Conservation (phyloP, 53 echinoderm and acorn worm species). For the Patiria pectinifera region DNA sequence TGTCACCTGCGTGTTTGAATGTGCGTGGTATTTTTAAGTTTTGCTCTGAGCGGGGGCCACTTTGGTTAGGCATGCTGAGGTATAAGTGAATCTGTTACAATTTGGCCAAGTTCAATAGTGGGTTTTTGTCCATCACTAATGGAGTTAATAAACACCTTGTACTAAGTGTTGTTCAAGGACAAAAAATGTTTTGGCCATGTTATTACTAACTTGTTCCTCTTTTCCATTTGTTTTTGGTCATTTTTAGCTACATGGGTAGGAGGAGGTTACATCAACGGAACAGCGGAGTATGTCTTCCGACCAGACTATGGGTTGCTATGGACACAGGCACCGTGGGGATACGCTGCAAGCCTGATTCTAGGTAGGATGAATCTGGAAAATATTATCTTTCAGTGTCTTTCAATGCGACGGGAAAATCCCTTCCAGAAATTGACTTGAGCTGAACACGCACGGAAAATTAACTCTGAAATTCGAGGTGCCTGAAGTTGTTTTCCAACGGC, state of each 20-base stretch:
- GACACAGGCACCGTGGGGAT: conserved; percentile 99
- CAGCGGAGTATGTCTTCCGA: conserved; percentile 86
- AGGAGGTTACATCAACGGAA: conserved; percentile 99
- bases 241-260: conserved; percentile 97
- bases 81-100: no score
- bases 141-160: no score
- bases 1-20: no score
- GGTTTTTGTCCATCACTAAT: no score
- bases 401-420: neutral
- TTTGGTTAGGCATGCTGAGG: no score
- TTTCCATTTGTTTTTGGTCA: neutral
- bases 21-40: no score
- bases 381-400: neutral
- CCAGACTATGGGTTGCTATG: conserved; percentile 84
- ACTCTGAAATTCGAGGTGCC: no score
- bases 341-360: conserved; percentile 90
- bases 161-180: no score
- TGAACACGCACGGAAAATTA: no score
- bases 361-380: conserved; percentile 66
- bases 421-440: neutral
- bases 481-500: no score
- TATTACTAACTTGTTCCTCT: neutral
- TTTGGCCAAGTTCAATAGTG: no score
- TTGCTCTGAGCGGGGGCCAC: no score
- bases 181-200: neutral